Conservation (phyloP, 2,888 invertebrate species). For the Lycia hirtaria region DNA sequence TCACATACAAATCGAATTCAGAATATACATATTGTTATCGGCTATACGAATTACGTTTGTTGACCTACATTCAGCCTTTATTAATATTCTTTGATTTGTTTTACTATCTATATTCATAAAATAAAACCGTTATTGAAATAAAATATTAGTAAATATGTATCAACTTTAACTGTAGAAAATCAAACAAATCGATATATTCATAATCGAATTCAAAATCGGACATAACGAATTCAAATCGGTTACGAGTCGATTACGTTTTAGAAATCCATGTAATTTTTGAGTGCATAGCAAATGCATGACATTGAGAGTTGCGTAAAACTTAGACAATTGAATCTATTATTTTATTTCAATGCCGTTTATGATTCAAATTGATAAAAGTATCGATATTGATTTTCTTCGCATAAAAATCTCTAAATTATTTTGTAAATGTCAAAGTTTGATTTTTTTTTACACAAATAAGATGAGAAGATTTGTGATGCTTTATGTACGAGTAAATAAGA, state of each 20-base stretch:
- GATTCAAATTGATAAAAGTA: neutral
- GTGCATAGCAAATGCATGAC: constrained; percentile 13
- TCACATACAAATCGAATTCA: too few species aligned
- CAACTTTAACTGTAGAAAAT: neutral
- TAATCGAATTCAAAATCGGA: constrained; percentile 11
- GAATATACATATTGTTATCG: too few species aligned
- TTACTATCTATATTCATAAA: neutral
- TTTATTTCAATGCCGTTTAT: constrained; percentile 2
- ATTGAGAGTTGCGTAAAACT: constrained; percentile 11
- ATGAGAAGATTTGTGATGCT: too few species aligned
- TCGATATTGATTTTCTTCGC: neutral
- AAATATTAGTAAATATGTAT: neutral
- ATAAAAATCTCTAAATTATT: neutral
- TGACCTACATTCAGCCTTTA: too few species aligned
- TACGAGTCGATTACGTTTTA: constrained; percentile 8
- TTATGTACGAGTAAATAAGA: too few species aligned
- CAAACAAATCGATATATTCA: constrained; percentile 16
- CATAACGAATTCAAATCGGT: constrained; percentile 19
- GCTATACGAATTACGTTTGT: too few species aligned
- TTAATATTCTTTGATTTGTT: neutral
- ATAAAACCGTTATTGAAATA: constrained; percentile 2
- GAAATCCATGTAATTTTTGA: constrained; percentile 9
- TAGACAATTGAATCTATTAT: neutral
- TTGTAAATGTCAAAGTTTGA: neutral
- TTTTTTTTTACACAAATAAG: neutral